These are phyloP conservation scores for Saccopteryx bilineata DNA, from an alignment of 2,113 vertebrate genomes.

Conservation along the genomic window DNA sequence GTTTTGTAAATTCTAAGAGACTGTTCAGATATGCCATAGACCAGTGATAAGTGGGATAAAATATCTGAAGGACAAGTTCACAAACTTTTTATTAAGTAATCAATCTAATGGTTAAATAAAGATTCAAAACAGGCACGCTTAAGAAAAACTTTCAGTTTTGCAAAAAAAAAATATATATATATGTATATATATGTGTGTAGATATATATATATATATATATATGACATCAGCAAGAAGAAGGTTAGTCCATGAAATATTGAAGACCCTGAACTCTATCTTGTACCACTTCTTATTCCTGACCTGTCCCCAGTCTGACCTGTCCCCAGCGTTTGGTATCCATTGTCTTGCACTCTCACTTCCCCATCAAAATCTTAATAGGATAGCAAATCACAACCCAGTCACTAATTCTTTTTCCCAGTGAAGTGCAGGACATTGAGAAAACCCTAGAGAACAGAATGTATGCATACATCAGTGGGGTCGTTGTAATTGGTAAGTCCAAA, in stretches of 20 bases:
- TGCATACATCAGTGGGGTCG: background rate
- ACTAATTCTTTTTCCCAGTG: background rate
- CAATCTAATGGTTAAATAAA: background rate
- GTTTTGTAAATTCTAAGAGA: background rate
- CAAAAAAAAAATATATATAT: too few species aligned
- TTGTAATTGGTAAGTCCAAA: background rate
- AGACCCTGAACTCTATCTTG: background rate
- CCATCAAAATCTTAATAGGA: background rate
- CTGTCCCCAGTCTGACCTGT: background rate
- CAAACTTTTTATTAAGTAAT: background rate
- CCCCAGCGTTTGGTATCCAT: background rate
- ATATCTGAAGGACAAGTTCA: slow-evolving; percentile 3
- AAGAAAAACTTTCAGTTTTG: background rate
- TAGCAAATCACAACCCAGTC: background rate
- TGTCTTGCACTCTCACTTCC: background rate
- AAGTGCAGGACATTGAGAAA: background rate
- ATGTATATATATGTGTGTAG: background rate
- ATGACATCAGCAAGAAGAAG: background rate
- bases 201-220: background rate
- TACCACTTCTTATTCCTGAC: background rate
- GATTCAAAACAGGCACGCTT: background rate
- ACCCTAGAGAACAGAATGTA: background rate
- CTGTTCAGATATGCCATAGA: background rate
- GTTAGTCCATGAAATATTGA: background rate
- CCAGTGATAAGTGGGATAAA: background rate